Evolutionary conservation across 2,888 invertebrate genomes (phyloP), one percentile per base, ranked within the genome.

Genomic region (Acheta domesticus): DNA sequence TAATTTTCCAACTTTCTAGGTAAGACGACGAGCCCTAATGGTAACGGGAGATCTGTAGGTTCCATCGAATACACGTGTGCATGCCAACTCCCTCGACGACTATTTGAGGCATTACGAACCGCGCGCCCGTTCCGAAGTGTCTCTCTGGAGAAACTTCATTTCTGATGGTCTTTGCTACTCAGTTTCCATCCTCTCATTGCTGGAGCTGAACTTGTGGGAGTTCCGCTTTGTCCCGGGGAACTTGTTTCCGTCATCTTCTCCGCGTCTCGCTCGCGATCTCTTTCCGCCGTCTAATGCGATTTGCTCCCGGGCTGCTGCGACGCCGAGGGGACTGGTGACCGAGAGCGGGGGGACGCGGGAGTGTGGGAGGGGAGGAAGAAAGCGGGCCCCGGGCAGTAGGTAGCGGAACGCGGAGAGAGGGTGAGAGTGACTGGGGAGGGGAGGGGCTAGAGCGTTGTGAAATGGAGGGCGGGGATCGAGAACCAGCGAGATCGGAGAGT

Each of bases 161-260:
- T 62, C 62, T 62, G 62, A 62, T n/a, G 62, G 62, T 62, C 62
- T 62, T 62, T 62, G 62, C 62, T 62, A 62, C 62, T 62, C 62
- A 19, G 16, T 62, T 62, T 62, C 62, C 62, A 14, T n/a, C 62
- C 62, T n/a, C 62, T n/a, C 62, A 62, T 62, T 62, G 62, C 62
- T 62, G 62, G 62, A 62, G 62, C n/a, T 19, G 62, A 62, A 62
- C 62, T 62, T 62, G 16, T 62, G 62, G n/a, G 62, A 62, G 16
- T 62, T 62, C 16, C n/a, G n/a, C 62, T 62, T n/a, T n/a, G 16
- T 62, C 16, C 62, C 62, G 62, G n/a, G 62, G 62, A 36, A 62
- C 62, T 62, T 62, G 62, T n/a, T 62, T 62, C 62, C 62, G 62
- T 62, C 62, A 62, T 62, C 36, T 36, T 36, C 62, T 62, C 62